Evolutionary conservation across 2,113 vertebrate species (phyloP).

Genomic region (Colistium nudipinnis): DNA sequence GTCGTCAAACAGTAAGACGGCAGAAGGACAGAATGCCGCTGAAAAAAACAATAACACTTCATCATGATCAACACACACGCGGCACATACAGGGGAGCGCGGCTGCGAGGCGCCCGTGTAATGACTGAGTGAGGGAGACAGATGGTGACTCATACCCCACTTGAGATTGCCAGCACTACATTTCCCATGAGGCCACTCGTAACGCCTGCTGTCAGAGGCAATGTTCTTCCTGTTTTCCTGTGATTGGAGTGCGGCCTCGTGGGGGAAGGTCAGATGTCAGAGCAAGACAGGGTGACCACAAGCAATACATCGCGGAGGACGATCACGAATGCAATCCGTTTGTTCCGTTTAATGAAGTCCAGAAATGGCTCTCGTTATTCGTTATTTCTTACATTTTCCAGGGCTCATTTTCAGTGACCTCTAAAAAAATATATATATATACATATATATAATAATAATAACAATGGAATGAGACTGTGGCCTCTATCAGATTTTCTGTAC

Average conservation of each 20-base stretch:
- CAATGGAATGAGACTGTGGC: too few species aligned
- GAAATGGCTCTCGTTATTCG: not conserved
- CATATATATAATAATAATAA: too few species aligned
- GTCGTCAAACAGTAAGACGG: constrained; percentile 38
- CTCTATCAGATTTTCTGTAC: too few species aligned
- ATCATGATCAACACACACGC: constrained; percentile 25
- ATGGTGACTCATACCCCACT: constrained; percentile 78
- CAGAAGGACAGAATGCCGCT: constrained; percentile 25
- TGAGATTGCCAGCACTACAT: constrained; percentile 78
- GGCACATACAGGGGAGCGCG: not conserved
- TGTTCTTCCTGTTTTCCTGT: constrained; percentile 76
- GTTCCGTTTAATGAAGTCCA: constrained; percentile 5
- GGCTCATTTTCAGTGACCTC: constrained; percentile 35
- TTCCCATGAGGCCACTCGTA: constrained; percentile 80
- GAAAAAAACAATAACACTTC: constrained; percentile 28
- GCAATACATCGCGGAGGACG: constrained; percentile 30
- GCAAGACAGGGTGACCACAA: constrained; percentile 46
- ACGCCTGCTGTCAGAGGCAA: constrained; percentile 73
- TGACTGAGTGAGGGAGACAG: constrained; percentile 68
- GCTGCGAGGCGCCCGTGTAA: constrained; percentile 53
- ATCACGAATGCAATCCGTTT: constrained; percentile 36
- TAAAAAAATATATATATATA: too few species aligned
- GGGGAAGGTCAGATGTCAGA: constrained; percentile 70
- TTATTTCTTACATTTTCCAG: not conserved
- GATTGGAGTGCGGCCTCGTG: constrained; percentile 66